Conservation (phyloP, 2,113 vertebrate genomes). For the Dipodomys stephensi region DNA sequence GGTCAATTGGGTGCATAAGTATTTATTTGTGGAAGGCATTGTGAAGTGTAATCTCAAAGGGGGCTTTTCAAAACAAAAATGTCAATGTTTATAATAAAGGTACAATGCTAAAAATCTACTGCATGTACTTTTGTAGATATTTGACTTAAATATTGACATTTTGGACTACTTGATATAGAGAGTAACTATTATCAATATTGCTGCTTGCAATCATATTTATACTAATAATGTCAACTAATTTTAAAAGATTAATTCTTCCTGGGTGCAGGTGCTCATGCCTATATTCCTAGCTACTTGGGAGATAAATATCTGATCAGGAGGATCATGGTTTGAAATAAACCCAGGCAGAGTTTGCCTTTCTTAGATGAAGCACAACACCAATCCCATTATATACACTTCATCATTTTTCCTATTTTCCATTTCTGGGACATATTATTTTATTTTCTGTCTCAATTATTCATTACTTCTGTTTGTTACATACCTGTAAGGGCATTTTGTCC, state of each 20-base stretch:
- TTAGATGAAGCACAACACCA: no score
- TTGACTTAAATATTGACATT: slow-evolving; percentile 53
- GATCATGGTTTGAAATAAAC: no score
- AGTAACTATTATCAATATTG: slow-evolving; percentile 9
- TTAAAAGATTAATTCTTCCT: not conserved
- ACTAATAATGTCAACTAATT: slow-evolving; percentile 47
- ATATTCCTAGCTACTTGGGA: no score
- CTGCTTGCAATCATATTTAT: slow-evolving; percentile 24
- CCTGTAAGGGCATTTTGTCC: not conserved
- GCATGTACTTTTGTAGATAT: slow-evolving; percentile 36
- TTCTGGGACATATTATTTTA: not conserved
- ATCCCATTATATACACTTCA: no score
- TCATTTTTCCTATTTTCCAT: no score
- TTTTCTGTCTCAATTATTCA: not conserved
- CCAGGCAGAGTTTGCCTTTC: no score
- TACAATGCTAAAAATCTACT: slow-evolving; percentile 36
- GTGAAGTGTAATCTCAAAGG: slow-evolving; percentile 47
- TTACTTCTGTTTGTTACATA: not conserved
- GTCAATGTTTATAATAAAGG: not conserved
- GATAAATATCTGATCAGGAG: no score
- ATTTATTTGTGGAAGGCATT: slow-evolving; percentile 47
- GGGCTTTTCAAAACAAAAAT: slow-evolving; percentile 48
- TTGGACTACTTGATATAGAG: slow-evolving; percentile 22
- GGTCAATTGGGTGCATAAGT: slow-evolving; percentile 30
- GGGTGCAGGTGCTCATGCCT: no score